phyloP scores from a whole-genome alignment of 2,888 invertebrate genomes.

The Callinectes sapidus region DNA sequence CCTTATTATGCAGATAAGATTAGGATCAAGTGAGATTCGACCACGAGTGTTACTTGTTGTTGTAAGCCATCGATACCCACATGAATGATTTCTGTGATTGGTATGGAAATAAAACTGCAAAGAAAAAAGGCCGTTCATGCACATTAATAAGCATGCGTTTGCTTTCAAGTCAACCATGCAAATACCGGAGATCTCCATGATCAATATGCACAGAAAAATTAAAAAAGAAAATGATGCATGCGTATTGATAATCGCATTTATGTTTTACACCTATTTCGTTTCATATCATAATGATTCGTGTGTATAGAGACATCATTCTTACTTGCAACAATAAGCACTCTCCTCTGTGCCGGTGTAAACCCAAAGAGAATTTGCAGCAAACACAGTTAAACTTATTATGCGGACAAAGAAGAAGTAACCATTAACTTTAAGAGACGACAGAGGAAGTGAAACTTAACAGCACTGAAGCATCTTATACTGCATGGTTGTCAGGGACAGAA shows the following conservation, averaged over 20 bases:
- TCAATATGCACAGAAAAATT: not conserved
- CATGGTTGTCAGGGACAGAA: not conserved
- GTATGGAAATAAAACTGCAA: too few relatives aligned
- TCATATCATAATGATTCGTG: not conserved
- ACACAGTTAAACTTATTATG: not conserved
- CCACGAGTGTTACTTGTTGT: too few relatives aligned
- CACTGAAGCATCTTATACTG: not conserved
- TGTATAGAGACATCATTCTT: not conserved
- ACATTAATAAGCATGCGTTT: too few relatives aligned
- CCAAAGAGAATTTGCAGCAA: not conserved
- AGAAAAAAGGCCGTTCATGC: too few relatives aligned
- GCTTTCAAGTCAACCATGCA: too few relatives aligned
- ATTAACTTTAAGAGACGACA: not conserved
- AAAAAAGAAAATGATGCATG: not conserved
- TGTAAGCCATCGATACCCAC: too few relatives aligned
- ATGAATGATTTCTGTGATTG: too few relatives aligned
- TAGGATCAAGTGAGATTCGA: too few relatives aligned
- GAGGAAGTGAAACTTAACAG: not conserved
- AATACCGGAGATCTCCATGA: not conserved
- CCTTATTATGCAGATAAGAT: too few relatives aligned
- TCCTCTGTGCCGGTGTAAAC: not conserved
- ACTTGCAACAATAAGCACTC: not conserved
- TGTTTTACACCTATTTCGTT: not conserved
- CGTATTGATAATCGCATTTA: not conserved
- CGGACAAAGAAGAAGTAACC: not conserved